Evolutionary conservation across 2,888 invertebrate species (phyloP).

Genomic region (Pelosia muscerda): DNA sequence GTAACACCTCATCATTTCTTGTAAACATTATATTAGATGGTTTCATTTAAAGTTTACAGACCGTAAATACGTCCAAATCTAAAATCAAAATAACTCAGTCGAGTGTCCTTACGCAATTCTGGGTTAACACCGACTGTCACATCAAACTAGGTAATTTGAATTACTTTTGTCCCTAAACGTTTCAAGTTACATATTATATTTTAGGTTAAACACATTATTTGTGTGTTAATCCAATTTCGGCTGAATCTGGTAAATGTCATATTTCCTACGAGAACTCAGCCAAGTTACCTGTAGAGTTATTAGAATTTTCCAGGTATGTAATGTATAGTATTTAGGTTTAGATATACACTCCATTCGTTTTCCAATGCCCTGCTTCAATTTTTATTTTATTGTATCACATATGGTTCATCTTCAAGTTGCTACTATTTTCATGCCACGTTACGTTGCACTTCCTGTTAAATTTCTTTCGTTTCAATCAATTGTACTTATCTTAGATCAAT

Average conservation of each 20-base stretch:
- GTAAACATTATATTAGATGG: conserved; percentile 69
- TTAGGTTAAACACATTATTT: background rate
- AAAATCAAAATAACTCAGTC: background rate
- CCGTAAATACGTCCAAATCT: conserved; percentile 59
- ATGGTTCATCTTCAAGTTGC: background rate
- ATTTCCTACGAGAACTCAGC: background rate
- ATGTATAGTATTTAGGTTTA: background rate
- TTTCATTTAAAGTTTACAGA: conserved; percentile 68
- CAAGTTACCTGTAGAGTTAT: background rate
- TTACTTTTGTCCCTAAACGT: background rate
- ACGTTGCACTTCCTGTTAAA: background rate
- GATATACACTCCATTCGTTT: background rate
- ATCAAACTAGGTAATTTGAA: background rate
- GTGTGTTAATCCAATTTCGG: background rate
- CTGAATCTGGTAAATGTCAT: background rate
- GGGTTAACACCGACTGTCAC: background rate
- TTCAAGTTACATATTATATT: no score
- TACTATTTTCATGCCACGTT: background rate
- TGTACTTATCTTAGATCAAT: background rate
- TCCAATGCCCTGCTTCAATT: background rate
- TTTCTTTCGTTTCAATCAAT: background rate
- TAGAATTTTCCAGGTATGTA: no score
- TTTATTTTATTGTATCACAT: background rate
- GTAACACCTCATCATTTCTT: conserved; percentile 72
- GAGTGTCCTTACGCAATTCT: background rate